Evolutionary conservation across 2,797 vertebrate genomes (phyloP).

Genomic region (Luscinia luscinia): DNA sequence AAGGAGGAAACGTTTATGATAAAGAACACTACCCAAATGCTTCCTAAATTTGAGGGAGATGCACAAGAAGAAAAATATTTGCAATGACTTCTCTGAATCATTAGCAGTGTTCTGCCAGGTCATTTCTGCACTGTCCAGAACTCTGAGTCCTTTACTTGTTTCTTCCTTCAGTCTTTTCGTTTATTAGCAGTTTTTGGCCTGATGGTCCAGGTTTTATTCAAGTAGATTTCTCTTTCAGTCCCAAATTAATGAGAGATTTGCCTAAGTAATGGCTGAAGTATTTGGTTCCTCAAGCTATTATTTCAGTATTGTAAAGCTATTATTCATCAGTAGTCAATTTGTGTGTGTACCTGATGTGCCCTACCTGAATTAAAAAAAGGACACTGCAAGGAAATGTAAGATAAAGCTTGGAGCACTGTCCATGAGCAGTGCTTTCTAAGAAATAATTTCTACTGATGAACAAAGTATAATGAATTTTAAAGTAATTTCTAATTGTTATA

Average conservation of each 20-base stretch:
- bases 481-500: not conserved
- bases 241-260: not conserved
- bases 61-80: slow-evolving; percentile 3
- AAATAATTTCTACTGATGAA: not conserved
- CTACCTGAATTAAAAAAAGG: slow-evolving; percentile 9
- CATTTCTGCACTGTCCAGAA: not conserved
- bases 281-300: not conserved
- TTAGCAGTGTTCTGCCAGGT: not conserved
- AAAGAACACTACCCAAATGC: not conserved
- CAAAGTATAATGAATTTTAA: slow-evolving; percentile 45
- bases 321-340: not conserved
- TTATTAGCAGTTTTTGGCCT: not conserved
- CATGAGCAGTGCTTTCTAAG: not conserved
- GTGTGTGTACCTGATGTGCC: not conserved
- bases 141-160: not conserved
- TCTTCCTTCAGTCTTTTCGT: not conserved
- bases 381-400: slow-evolving; percentile 12
- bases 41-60: not conserved
- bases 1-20: not conserved
- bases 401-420: not conserved
- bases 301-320: not conserved
- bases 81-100: not conserved
- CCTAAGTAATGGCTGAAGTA: not conserved
- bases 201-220: not conserved
- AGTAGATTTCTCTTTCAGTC: not conserved